These are phyloP conservation scores for Nematolebias whitei DNA, from an alignment of 2,113 vertebrate genomes.

Conservation along the genomic window DNA sequence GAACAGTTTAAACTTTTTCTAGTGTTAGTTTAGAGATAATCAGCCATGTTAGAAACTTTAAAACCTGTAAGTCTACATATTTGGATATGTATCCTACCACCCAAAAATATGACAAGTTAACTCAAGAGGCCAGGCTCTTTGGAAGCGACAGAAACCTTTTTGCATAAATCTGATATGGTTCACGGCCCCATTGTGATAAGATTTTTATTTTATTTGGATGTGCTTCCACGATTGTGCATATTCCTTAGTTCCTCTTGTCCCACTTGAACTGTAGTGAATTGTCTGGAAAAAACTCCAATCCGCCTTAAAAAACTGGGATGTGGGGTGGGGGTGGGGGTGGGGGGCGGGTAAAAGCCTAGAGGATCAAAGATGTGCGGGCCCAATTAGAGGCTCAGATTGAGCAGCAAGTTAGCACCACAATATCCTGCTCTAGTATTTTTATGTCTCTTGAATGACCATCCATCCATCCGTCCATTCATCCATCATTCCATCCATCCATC, in stretches of 20 bases:
- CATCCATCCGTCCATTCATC: too few species aligned
- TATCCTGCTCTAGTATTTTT: conserved; percentile 39
- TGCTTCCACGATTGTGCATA: conserved; percentile 74
- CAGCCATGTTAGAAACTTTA: too few species aligned
- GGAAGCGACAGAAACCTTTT: conserved; percentile 59
- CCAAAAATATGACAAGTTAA: conserved; percentile 58
- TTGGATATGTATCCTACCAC: neutral
- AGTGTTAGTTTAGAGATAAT: too few species aligned
- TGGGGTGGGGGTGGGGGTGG: conserved; percentile 9
- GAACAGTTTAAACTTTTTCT: too few species aligned
- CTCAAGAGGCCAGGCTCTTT: conserved; percentile 59
- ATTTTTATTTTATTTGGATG: conserved; percentile 63
- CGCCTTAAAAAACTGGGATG: conserved; percentile 65
- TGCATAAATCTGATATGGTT: conserved; percentile 78
- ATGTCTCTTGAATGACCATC: too few species aligned
- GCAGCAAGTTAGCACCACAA: conserved; percentile 44
- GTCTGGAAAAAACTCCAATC: conserved; percentile 81
- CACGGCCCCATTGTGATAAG: conserved; percentile 75
- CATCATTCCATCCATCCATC: neutral
- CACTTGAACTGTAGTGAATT: conserved; percentile 77
- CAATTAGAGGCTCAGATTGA: conserved; percentile 64
- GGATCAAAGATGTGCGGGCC: conserved; percentile 73
- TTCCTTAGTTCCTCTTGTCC: conserved; percentile 72
- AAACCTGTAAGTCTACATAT: too few species aligned
- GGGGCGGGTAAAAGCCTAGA: conserved; percentile 69